Conservation (phyloP, 2,888 invertebrate genomes). For the Saturnia japonica region DNA sequence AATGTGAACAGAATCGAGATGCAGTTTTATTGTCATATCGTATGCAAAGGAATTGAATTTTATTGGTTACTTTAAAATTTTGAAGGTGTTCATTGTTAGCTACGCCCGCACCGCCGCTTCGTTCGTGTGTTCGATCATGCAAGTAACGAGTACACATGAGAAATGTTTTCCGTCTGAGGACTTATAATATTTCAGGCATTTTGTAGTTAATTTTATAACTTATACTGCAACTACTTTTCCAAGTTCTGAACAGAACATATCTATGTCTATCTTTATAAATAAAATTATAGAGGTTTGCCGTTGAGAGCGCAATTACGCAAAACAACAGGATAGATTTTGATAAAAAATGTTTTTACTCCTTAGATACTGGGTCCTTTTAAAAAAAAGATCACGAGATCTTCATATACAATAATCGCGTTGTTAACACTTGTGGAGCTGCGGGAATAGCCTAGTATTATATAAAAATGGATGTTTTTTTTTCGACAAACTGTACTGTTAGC, state of each 20-base stretch:
- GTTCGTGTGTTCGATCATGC: conserved; percentile 20
- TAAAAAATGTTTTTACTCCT: too few species aligned
- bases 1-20: conserved; percentile 79
- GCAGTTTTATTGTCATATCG: conserved; percentile 78
- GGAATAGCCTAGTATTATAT: too few species aligned
- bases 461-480: too few species aligned
- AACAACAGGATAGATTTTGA: too few species aligned
- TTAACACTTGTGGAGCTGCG: too few species aligned
- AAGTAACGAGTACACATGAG: background rate
- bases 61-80: conserved; percentile 58
- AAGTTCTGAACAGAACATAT: background rate
- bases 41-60: conserved; percentile 60
- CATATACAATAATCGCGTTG: too few species aligned
- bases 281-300: too few species aligned
- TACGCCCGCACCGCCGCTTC: conserved; percentile 19
- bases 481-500: too few species aligned
- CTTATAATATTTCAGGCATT: background rate
- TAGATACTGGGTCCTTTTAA: too few species aligned
- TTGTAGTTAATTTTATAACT: background rate
- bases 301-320: too few species aligned
- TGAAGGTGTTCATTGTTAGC: background rate
- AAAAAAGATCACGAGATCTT: too few species aligned
- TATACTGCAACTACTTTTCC: background rate
- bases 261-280: too few species aligned
- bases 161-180: background rate